Base-by-base conservation (phyloP, 2,113 vertebrate species). In the Colaptes auratus region DNA sequence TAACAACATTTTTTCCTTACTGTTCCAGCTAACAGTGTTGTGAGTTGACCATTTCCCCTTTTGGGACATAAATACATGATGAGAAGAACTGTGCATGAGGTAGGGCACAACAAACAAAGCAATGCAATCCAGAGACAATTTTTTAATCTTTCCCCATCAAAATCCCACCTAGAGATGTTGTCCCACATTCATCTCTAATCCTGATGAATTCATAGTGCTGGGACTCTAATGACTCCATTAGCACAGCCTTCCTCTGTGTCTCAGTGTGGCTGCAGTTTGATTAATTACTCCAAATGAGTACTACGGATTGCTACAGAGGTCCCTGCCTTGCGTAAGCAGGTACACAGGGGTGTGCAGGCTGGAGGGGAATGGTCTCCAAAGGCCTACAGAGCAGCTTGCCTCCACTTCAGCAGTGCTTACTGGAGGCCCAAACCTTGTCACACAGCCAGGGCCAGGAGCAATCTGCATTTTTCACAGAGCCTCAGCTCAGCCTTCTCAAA, bases 161-260 rank as follows among this genome's bases (percentile, higher is more conserved):
- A 85, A 86, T 82, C 76, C 75, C 86, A 93, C 93, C 92, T 88
- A 73, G 82, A 90, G 95, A 89, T 1, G 24, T 77, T 92, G 55
- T 16, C 61, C 63, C 74, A 61, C 64, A 42, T 79, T 91, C 81
- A 23, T 96, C 87, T 95, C 88, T 31, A 71, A 64, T 61, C 66
- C 82, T 64, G 92, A 95, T 77, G 82, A 89, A 92, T 93, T 92
- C 89, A 63, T 76, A 86, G 82, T 3, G 20, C 86, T 73, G 67
- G 72, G 55, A 56, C 44, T 72, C 93, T 97, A 97, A 97, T 96
- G 97, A 91, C 70, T 96, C 92, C 96, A 97, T 97, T 96, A 97
- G 56, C 88, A 27, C 59, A 94, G 84, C 90, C 92, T 88, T 95
- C 93, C 87, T 93, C 88, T 21, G 89, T 14, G 69, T 18, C 93